Evolutionary conservation across 2,113 vertebrate species (phyloP).

Genomic region (Microcebus jonahi): DNA sequence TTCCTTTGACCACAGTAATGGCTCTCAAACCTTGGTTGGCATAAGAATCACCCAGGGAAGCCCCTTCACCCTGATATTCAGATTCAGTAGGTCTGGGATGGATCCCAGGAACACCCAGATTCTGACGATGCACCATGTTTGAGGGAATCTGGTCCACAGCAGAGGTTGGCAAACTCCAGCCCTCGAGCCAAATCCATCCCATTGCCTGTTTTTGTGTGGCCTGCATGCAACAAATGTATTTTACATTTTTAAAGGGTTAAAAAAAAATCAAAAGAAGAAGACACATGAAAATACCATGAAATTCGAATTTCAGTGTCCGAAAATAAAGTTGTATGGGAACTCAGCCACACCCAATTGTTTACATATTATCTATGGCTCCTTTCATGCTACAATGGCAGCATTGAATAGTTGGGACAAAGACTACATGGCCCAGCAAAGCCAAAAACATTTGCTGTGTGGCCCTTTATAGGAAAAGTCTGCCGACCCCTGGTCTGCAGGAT

Average conservation of each 20-base stretch:
- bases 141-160: background rate
- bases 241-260: background rate
- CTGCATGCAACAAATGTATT: background rate
- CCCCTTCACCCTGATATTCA: no score
- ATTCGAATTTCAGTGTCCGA: background rate
- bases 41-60: background rate
- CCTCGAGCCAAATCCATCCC: background rate
- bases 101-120: background rate
- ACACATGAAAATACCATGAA: background rate
- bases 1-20: background rate
- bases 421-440: background rate
- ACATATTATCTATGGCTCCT: background rate
- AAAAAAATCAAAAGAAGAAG: background rate
- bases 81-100: background rate
- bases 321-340: background rate
- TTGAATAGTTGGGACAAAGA: background rate
- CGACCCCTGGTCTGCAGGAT: background rate
- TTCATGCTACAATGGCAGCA: background rate
- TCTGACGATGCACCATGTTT: background rate
- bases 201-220: background rate
- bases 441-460: background rate
- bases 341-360: background rate
- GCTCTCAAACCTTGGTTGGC: background rate
- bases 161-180: background rate
- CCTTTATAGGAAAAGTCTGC: background rate